phyloP scores from a whole-genome alignment of 1,140 invertebrate species.

The Mizuhopecten yessoensis region DNA sequence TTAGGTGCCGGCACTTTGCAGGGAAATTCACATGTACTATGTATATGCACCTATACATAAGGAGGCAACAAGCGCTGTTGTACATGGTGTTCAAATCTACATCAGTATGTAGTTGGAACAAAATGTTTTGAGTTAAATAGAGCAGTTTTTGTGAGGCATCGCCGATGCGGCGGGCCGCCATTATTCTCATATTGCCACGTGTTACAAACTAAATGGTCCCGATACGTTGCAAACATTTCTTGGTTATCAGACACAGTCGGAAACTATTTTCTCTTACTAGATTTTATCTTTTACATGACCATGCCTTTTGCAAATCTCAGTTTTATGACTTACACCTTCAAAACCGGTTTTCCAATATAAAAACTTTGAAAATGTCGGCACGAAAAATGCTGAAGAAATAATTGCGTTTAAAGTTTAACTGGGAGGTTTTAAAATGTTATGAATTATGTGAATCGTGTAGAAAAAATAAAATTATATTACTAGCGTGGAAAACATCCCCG shows the following conservation, averaged over 20 bases:
- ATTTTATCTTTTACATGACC: too few species aligned
- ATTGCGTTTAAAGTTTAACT: too few species aligned
- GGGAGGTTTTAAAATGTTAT: too few species aligned
- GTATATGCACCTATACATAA: too few species aligned
- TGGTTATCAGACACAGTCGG: neutral
- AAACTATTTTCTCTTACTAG: neutral
- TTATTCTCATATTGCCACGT: conserved; percentile 6
- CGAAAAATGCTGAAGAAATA: too few species aligned
- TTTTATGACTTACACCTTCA: too few species aligned
- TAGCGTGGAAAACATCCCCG: too few species aligned
- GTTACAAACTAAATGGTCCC: neutral
- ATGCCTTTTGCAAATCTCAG: too few species aligned
- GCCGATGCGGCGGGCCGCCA: neutral
- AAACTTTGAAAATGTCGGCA: too few species aligned
- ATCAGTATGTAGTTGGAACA: neutral
- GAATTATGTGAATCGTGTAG: too few species aligned
- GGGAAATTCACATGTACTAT: neutral
- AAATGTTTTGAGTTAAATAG: neutral
- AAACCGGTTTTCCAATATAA: too few species aligned
- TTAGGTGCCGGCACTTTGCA: neutral
- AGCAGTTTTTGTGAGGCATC: neutral
- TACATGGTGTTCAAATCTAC: neutral
- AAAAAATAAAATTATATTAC: too few species aligned
- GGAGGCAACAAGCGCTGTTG: neutral
- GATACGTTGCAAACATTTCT: neutral